Evolutionary conservation across 1,140 invertebrate species (phyloP).

Genomic region (Papilio polyxenes): DNA sequence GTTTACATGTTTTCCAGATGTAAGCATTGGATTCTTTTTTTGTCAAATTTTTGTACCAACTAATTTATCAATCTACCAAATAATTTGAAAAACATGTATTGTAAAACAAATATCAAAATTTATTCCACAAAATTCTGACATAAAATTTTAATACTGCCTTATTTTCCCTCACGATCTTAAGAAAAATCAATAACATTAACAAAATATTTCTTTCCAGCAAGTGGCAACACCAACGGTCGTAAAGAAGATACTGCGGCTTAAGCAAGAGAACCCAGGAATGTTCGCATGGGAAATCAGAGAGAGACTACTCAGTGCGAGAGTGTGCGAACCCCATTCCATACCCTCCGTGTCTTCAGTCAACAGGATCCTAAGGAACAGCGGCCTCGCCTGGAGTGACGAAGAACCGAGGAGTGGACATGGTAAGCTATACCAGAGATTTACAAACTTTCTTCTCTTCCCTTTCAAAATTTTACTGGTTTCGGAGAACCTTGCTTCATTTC

Average conservation of each 20-base stretch:
- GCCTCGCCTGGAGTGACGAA: conserved; percentile 84
- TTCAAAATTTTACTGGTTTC: not conserved
- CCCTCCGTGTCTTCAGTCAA: conserved; percentile 97
- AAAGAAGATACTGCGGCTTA: conserved; percentile 93
- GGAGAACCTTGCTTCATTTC: no score
- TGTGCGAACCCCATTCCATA: conserved; percentile 92
- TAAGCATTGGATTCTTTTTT: no score
- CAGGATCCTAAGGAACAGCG: conserved; percentile 93
- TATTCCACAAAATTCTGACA: no score
- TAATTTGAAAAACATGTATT: no score
- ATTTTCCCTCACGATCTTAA: no score
- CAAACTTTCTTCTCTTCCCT: not conserved
- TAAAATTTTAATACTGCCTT: no score
- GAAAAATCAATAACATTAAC: no score
- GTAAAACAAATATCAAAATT: no score
- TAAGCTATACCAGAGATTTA: conserved; percentile 38
- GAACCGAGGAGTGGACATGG: conserved; percentile 67
- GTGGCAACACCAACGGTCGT: conserved; percentile 95
- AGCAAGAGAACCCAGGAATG: conserved; percentile 95
- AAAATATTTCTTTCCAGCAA: conserved; percentile 85
- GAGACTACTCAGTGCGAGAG: conserved; percentile 89
- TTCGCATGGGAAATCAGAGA: conserved; percentile 97
- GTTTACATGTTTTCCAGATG: no score
- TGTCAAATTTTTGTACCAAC: no score
- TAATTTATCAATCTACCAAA: no score